Conservation (phyloP, 2,888 invertebrate species). For the Phortica magna region DNA sequence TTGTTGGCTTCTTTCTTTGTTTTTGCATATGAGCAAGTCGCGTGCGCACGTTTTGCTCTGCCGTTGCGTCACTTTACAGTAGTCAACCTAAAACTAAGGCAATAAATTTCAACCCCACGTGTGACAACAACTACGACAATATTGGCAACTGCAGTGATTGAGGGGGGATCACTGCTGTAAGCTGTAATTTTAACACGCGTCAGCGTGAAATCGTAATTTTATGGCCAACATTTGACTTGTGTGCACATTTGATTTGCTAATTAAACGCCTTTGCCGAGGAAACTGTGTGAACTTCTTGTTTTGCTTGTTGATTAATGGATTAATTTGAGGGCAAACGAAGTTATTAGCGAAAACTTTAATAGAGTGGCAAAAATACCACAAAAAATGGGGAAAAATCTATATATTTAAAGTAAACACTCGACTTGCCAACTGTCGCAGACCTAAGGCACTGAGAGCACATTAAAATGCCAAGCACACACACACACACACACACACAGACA, state of each 20-base stretch:
- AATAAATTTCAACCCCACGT: constrained; percentile 67
- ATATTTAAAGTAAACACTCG: not conserved
- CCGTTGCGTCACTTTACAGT: constrained; percentile 36
- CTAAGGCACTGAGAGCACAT: constrained; percentile 42
- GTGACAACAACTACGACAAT: constrained; percentile 52
- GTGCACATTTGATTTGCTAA: not conserved
- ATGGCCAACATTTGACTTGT: constrained; percentile 24
- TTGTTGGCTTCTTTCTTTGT: not conserved
- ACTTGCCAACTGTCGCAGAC: constrained; percentile 19
- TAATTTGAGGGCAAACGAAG: not conserved
- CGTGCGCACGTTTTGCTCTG: constrained; percentile 57
- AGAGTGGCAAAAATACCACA: not conserved
- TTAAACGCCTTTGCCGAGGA: not conserved
- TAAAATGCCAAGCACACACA: constrained; percentile 32
- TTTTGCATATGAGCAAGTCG: constrained; percentile 60
- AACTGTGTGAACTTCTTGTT: not conserved
- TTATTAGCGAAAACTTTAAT: not conserved
- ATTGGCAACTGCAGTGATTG: constrained; percentile 29
- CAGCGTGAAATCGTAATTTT: constrained; percentile 51
- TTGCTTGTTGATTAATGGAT: not conserved
- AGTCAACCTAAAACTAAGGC: constrained; percentile 44
- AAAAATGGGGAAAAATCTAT: not conserved
- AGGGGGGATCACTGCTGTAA: constrained; percentile 22
- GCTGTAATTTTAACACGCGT: constrained; percentile 42
- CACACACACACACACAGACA: not conserved